These are phyloP conservation scores for Urophycis tenuis DNA, from an alignment of 2,797 vertebrate genomes.

Conservation along the genomic window DNA sequence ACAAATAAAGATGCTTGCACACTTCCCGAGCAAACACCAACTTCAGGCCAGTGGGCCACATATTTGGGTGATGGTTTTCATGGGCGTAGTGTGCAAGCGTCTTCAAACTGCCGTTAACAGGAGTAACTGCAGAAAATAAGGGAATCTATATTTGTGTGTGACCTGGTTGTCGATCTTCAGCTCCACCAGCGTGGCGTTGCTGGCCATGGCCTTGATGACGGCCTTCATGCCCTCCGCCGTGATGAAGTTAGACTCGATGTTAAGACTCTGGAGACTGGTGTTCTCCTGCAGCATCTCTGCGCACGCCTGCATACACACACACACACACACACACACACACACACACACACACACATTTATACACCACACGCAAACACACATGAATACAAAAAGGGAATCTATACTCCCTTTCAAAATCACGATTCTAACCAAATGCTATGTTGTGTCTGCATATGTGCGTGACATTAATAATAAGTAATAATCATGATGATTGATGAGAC, in stretches of 20 bases:
- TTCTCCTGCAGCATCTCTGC: constrained; percentile 91
- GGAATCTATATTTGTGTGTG: background rate
- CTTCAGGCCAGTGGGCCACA: too few species aligned
- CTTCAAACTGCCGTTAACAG: background rate
- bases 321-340: background rate
- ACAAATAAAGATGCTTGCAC: too few species aligned
- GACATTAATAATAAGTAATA: background rate
- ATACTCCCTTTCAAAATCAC: background rate
- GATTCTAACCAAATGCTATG: background rate
- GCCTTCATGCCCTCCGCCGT: constrained; percentile 84
- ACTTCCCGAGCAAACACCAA: too few species aligned
- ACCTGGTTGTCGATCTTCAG: constrained; percentile 96
- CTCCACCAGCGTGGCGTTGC: constrained; percentile 78
- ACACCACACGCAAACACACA: background rate
- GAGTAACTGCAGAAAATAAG: too few species aligned
- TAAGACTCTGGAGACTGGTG: constrained; percentile 84
- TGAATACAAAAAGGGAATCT: background rate
- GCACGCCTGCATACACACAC: constrained; percentile 68
- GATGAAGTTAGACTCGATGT: constrained; percentile 97
- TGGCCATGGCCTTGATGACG: constrained; percentile 78
- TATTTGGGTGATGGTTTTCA: background rate
- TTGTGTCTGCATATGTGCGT: background rate
- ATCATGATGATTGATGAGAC: background rate
- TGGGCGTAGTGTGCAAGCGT: background rate
- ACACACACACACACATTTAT: background rate